These are phyloP conservation scores for Argopecten irradians DNA, from an alignment of 1,140 invertebrate genomes.

Conservation along the genomic window DNA sequence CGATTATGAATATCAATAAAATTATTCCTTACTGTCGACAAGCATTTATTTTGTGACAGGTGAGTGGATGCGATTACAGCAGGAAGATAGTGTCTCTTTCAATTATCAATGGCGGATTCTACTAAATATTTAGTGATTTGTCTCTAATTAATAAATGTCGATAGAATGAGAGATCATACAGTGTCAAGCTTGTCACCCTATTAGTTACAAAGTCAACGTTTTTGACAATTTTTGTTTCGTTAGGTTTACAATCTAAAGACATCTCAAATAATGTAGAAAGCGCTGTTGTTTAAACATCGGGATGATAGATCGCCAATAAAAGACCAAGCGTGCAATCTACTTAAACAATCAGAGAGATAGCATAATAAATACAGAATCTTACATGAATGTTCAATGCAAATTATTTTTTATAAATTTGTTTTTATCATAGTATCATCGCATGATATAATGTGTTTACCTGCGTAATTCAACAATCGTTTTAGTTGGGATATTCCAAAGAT, in stretches of 20 bases:
- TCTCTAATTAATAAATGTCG: neutral
- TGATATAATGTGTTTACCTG: no score
- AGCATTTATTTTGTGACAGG: no score
- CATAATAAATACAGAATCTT: no score
- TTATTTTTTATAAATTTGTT: no score
- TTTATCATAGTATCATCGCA: no score
- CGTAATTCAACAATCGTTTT: no score
- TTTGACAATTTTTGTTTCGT: no score
- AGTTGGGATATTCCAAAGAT: no score
- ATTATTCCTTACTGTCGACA: no score
- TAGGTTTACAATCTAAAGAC: no score
- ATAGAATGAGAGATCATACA: neutral
- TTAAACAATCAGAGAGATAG: neutral
- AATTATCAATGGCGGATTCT: neutral
- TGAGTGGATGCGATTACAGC: neutral
- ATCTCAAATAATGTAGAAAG: no score
- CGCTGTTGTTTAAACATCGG: neutral
- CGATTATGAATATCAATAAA: neutral
- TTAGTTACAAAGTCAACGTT: neutral
- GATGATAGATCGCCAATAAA: neutral
- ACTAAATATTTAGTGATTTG: neutral
- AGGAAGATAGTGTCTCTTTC: neutral
- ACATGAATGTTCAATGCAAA: no score
- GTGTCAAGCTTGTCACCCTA: neutral
- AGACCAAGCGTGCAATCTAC: neutral